Base-by-base conservation (phyloP, 2,888 invertebrate genomes). In the Loripinus fragilis region DNA sequence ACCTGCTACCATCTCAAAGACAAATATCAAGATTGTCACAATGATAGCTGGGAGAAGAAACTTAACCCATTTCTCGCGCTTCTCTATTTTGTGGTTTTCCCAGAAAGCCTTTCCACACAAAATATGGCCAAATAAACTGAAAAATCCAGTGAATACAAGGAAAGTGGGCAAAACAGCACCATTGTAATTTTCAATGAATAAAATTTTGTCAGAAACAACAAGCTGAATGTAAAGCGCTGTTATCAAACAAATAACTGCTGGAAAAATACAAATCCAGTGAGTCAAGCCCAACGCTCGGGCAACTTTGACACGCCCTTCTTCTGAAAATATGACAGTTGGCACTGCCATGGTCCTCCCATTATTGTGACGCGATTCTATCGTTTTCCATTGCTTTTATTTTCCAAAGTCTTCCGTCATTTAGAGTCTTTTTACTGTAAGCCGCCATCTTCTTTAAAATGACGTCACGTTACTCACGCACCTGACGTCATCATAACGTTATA, bases 111-210 rank as follows among this genome's bases (percentile, higher is more conserved):
- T 84, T 20, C 83, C 82, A 68, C 86, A 82, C 10, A 85, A 30
- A 12, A 82, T 42, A 77, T 86, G 85, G 10, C 78, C 25, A 33
- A 88, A 65, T 0, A 85, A 66, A 38, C 87, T 86, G 50, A 85
- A 67, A 30, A 84, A 71, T 35, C 87, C 88, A 35, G 86, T 60
- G 23, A 80, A 68, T 15, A 89, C 83, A 45, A 90, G 79, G 35
- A 87, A 80, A 1, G 71, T 82, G 15, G 90, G 89, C 20, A 89
- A 77, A 50, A 78, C 68, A 23, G 85, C 71, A 0, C 84, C 85
- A 66, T 88, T 83, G 73, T 86, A 87, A 67, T 82, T 85, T 79
- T 89, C 86, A 33, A 89, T 85, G 28, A 90, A 80, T 28, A 64
- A 65, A 23, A 86, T 81, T 75, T 89, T 88, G 67, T 85, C 85